A percentile compares a stretch with the other conserved stretches of the same genome.
Evolutionary conservation across 2,888 invertebrate genomes (phyloP).

Genomic region (Pharmacophagus antenor): DNA sequence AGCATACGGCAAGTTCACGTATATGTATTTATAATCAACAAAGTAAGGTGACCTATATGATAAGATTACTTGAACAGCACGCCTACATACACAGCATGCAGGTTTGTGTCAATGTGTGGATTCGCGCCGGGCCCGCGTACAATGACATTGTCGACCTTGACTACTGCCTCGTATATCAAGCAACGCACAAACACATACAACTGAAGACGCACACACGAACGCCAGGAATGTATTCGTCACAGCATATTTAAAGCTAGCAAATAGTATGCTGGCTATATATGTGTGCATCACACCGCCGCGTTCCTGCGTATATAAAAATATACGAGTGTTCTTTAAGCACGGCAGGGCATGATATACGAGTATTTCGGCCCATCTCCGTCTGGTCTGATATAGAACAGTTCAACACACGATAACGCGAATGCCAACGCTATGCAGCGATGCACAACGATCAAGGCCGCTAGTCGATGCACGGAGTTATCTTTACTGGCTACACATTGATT

Average conservation of each 20-base stretch:
- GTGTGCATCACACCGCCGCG: slow-evolving; percentile 34
- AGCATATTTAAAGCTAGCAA: slow-evolving; percentile 56
- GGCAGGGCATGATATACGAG: slow-evolving; percentile 39
- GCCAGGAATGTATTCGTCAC: slow-evolving; percentile 63
- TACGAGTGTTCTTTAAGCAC: slow-evolving; percentile 38
- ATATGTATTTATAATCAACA: slow-evolving; percentile 63
- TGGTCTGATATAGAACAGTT: slow-evolving; percentile 63
- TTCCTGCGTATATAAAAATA: slow-evolving; percentile 36
- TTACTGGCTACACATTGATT: slow-evolving; percentile 38
- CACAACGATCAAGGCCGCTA: slow-evolving; percentile 67
- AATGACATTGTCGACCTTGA: slow-evolving; percentile 80
- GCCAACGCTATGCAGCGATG: slow-evolving; percentile 58
- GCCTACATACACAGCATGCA: slow-evolving; percentile 50
- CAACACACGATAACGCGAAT: slow-evolving; percentile 77
- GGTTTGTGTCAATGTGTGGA: slow-evolving; percentile 52
- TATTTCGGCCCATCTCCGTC: slow-evolving; percentile 47
- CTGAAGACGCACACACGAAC: slow-evolving; percentile 28
- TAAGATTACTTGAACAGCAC: slow-evolving; percentile 76
- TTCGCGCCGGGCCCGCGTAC: slow-evolving; percentile 69
- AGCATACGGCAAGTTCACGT: slow-evolving; percentile 44
- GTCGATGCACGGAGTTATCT: slow-evolving; percentile 51
- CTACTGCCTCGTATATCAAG: slow-evolving; percentile 69
- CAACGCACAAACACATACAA: slow-evolving; percentile 44
- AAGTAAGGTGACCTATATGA: slow-evolving; percentile 80
- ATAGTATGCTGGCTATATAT: slow-evolving; percentile 47